Evolutionary conservation across 2,113 vertebrate genomes (phyloP), one percentile per base, ranked within the genome.

Genomic region (Callipepla californica): DNA sequence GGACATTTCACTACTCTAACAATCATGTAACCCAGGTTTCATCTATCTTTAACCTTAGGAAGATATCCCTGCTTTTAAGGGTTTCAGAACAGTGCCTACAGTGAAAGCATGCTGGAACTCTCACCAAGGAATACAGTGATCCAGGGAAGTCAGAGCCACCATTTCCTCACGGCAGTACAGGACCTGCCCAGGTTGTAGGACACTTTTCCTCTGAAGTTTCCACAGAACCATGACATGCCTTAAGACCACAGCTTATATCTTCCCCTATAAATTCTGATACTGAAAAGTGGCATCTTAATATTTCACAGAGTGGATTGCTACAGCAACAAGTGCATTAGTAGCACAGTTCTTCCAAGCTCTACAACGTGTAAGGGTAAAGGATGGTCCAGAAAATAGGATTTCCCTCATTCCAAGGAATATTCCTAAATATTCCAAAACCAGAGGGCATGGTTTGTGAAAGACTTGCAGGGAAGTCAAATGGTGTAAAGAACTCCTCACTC

Each of bases 1-100:
- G 65, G 47, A 80, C 90, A 65, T 83, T 94, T 86, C 85, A 78
- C 79, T 87, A 66, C 69, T 94, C 76, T 83, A 82, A 59, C 50
- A 55, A 91, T 53, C 72, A 69, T 11, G 48, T 70, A 65, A 77
- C 57, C 93, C 51, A 86, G 16, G 73, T 92, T 92, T 82, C 51
- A 92, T 65, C 47, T 75, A 17, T 79, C 91, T 90, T 58, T 84
- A 87, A 65, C 94, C 68, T 69, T 28, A 78, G 63, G 50, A 96
- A 28, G 23, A 85, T 69, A 73, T 91, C 73, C 44, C 40, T 6
- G 45, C 81, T 25, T 93, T 89, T 48, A 85, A 92, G 62, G 73
- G 36, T 40, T 40, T 40, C 40, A 40, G 40, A 40, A 40, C 40
- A 40, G 40, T 40, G 11, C 40, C 40, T 13, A 40, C 40, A 40